phyloP scores from a whole-genome alignment of 2,888 invertebrate species.

The Cetonia aurata region DNA sequence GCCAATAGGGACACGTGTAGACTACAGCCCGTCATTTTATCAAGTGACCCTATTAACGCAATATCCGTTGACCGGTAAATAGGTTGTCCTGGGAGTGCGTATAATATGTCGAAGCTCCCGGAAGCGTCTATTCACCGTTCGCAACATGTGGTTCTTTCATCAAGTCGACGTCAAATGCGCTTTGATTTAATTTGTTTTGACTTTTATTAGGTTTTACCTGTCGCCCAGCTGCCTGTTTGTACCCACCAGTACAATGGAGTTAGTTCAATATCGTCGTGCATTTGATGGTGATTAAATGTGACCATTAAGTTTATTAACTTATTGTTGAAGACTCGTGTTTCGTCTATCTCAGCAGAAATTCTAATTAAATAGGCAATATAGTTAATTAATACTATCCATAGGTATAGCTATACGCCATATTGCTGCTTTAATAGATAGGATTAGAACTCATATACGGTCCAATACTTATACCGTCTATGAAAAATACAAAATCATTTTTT shows the following conservation, averaged over 20 bases:
- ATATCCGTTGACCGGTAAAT: constrained; percentile 40
- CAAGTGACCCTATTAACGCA: constrained; percentile 35
- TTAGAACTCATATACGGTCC: too few species aligned
- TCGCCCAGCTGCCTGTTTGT: background rate
- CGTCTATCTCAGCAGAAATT: too few species aligned
- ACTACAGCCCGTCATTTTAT: constrained; percentile 25
- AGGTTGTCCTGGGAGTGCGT: constrained; percentile 25
- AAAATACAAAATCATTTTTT: too few species aligned
- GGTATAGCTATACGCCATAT: too few species aligned
- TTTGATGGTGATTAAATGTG: too few species aligned
- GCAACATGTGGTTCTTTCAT: constrained; percentile 37
- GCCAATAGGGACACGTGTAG: constrained; percentile 11
- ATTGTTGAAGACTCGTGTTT: too few species aligned
- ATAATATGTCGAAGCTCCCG: constrained; percentile 26
- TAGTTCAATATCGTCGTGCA: too few species aligned
- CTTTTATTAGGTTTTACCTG: constrained; percentile 12
- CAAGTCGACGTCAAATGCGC: constrained; percentile 16
- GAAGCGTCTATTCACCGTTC: constrained; percentile 21
- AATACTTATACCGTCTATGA: too few species aligned
- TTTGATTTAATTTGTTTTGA: constrained; percentile 29
- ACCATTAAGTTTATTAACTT: too few species aligned
- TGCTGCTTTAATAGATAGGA: too few species aligned
- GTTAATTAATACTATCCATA: too few species aligned
- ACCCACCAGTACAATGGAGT: background rate
- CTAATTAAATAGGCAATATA: too few species aligned